Conservation (phyloP, 1,140 invertebrate species). For the Drosophila novamexicana region DNA sequence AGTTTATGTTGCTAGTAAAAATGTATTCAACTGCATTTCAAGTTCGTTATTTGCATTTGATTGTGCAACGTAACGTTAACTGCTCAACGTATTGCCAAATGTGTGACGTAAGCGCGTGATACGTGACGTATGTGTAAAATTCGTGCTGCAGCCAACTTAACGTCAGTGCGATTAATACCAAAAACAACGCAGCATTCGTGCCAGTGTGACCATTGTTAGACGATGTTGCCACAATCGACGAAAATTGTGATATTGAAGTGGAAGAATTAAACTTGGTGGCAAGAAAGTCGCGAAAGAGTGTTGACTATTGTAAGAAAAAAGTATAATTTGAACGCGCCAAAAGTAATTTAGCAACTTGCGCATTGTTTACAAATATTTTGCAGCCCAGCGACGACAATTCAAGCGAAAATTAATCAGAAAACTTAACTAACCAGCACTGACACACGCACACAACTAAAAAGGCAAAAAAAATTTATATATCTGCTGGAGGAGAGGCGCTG, state of each 20-base stretch:
- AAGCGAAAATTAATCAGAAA: conserved; percentile 15
- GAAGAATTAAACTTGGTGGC: conserved; percentile 60
- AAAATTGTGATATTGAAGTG: conserved; percentile 53
- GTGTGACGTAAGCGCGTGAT: conserved; percentile 14
- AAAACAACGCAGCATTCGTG: conserved; percentile 13
- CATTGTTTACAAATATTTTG: conserved; percentile 31
- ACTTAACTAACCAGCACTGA: conserved; percentile 21
- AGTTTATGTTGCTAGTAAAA: not conserved
- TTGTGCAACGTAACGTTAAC: not conserved
- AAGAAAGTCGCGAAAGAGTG: conserved; percentile 56
- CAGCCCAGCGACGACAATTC: not conserved
- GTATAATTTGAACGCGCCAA: conserved; percentile 48
- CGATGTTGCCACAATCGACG: conserved; percentile 69
- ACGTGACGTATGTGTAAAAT: conserved; percentile 21
- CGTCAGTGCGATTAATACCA: conserved; percentile 22
- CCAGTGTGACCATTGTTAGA: conserved; percentile 60
- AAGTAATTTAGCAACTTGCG: conserved; percentile 27
- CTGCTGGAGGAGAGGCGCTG: conserved; percentile 35
- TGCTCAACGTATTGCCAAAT: conserved; percentile 5
- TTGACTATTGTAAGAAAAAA: conserved; percentile 59
- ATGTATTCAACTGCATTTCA: not conserved
- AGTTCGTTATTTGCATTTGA: not conserved
- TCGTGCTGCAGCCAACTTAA: conserved; percentile 32
- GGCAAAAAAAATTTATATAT: conserved; percentile 6
- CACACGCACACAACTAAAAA: conserved; percentile 42